Evolutionary conservation across 1,140 invertebrate species (phyloP).

Genomic region (Scylla paramamosain): DNA sequence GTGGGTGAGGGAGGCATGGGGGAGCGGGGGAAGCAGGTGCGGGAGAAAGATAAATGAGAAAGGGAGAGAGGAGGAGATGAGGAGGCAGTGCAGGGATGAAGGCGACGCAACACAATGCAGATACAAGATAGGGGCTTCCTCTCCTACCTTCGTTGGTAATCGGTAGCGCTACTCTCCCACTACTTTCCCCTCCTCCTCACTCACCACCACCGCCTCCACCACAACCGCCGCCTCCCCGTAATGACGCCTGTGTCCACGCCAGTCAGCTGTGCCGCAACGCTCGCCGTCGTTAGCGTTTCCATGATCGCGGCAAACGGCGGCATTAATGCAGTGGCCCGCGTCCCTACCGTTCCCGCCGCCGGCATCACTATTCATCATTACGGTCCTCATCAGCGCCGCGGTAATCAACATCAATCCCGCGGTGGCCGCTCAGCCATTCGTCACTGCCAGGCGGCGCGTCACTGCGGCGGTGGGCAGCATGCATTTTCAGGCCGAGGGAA

Average conservation of each 20-base stretch:
- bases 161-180: not conserved
- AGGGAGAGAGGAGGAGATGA: not conserved
- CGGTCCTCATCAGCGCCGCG: not conserved
- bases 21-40: no score
- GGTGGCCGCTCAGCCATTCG: not conserved
- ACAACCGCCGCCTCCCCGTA: no score
- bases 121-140: not conserved
- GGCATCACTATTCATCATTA: slow-evolving; percentile 18
- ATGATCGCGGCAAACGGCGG: not conserved
- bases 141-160: not conserved
- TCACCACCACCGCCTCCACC: no score
- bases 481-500: not conserved
- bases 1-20: no score
- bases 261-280: not conserved
- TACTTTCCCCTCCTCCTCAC: not conserved
- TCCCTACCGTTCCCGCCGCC: not conserved
- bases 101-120: not conserved
- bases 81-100: not conserved
- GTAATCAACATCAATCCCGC: not conserved
- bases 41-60: not conserved
- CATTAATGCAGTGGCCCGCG: not conserved
- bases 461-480: not conserved
- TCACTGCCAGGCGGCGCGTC: not conserved
- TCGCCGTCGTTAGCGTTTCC: not conserved
- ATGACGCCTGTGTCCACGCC: no score